phyloP scores from a whole-genome alignment of 2,113 vertebrate species.

The Scolopax mira region DNA sequence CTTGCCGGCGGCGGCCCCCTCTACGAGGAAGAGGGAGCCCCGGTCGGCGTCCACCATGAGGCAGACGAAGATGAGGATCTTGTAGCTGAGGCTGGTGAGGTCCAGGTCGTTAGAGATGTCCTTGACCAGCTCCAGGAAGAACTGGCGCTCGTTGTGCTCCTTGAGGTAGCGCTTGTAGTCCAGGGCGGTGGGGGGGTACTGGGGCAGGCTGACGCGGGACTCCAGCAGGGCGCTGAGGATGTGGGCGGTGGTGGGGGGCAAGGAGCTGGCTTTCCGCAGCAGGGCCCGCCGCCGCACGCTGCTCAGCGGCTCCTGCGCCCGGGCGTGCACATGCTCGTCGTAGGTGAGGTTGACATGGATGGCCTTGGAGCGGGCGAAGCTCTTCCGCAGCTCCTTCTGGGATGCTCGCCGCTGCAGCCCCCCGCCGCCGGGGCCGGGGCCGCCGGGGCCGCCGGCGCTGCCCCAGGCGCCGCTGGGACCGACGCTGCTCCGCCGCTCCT shows the following conservation, averaged over 20 bases:
- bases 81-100: slow-evolving; percentile 93
- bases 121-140: slow-evolving; percentile 98
- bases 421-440: slow-evolving; percentile 12
- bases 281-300: slow-evolving; percentile 91
- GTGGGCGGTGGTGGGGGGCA: slow-evolving; percentile 94
- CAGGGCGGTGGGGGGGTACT: slow-evolving; percentile 93
- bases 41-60: slow-evolving; percentile 97
- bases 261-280: slow-evolving; percentile 93
- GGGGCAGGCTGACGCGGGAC: slow-evolving; percentile 96
- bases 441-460: not conserved
- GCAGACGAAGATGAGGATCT: slow-evolving; percentile 96
- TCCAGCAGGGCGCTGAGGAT: slow-evolving; percentile 95
- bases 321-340: slow-evolving; percentile 90
- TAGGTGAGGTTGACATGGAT: slow-evolving; percentile 94
- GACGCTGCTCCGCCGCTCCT: not conserved
- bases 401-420: slow-evolving; percentile 87
- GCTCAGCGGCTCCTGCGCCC: slow-evolving; percentile 92
- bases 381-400: slow-evolving; percentile 93
- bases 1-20: slow-evolving; percentile 87
- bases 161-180: slow-evolving; percentile 97
- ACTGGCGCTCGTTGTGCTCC: slow-evolving; percentile 92
- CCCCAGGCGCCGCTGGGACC: not conserved
- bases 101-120: slow-evolving; percentile 98
- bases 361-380: slow-evolving; percentile 95
- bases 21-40: slow-evolving; percentile 93